Base-by-base conservation (phyloP, 2,888 invertebrate species). In the Fragum whitleyi region DNA sequence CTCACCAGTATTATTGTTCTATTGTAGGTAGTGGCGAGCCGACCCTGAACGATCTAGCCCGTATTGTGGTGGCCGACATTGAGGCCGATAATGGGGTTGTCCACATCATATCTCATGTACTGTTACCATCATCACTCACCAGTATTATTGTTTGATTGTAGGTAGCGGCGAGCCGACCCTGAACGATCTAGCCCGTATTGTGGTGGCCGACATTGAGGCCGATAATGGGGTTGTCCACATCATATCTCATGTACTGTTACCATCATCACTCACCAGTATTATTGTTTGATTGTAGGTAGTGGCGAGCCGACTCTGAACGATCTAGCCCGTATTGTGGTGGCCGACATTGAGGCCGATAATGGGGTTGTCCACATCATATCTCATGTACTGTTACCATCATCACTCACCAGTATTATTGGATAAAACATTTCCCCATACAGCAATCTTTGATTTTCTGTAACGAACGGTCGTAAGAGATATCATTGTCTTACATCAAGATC, bases 151-250 rank as follows among this genome's bases (percentile, higher is more conserved):
- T 7, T n/a, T n/a, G n/a, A n/a, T 77, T 78, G 42, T 72, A 81
- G 81, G 32, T 51, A 73, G 74, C 29, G 75, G 68, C 21, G 81
- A 81, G 47, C 57, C 78, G 21, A 39, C 77, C 11, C 78, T 90
- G 55, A 90, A 90, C 74, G 70, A 81, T 29, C 77, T 88, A 14
- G 89, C 87, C 2, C 74, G 74, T 6, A 42, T 90, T 26, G 57
- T 69, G 9, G 75, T 85, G 29, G 77, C 85, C 16, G 89, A 90
- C 77, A 83, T 90, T 57, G 89, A 89, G 59, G 88, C 87, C 36
- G 86, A 88, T 39, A 88, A 90, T 81, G 90, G 90, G 2, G 88
- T 90, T 0, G 86, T 90, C 7, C 90, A 90, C 72, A 84, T 89
- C 29, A 89, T 90, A 23, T 83, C 87, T 28, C 86, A 87, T 57